Conservation (phyloP, 1,140 invertebrate species). For the Penaeus japonicus region DNA sequence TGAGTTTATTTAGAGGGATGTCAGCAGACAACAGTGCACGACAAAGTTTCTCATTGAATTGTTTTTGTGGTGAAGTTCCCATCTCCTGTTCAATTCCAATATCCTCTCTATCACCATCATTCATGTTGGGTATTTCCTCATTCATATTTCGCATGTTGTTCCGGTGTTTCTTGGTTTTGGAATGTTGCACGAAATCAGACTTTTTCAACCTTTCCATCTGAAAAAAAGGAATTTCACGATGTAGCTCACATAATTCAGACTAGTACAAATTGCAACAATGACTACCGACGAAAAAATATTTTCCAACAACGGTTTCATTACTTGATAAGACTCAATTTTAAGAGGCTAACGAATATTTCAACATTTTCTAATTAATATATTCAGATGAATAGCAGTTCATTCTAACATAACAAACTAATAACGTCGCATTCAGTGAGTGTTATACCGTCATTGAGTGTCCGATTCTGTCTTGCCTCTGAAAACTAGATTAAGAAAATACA, state of each 20-base stretch:
- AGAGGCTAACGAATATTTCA: too few species aligned
- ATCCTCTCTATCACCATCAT: neutral
- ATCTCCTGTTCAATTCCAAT: neutral
- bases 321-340: too few species aligned
- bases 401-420: too few species aligned
- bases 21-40: neutral
- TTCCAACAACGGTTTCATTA: too few species aligned
- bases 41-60: neutral
- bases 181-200: neutral
- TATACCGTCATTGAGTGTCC: too few species aligned
- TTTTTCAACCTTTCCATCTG: neutral
- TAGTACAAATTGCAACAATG: neutral
- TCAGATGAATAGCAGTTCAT: too few species aligned
- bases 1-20: neutral
- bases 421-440: too few species aligned
- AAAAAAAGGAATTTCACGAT: neutral
- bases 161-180: neutral
- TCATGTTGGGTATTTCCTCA: neutral
- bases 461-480: neutral
- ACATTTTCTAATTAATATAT: too few species aligned
- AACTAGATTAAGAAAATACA: neutral
- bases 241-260: too few species aligned
- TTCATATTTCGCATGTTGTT: neutral
- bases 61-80: neutral
- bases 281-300: neutral